Conservation (phyloP, 30 jellyfish, hydroid and myxozoan species). For the Aurelia sp. region DNA sequence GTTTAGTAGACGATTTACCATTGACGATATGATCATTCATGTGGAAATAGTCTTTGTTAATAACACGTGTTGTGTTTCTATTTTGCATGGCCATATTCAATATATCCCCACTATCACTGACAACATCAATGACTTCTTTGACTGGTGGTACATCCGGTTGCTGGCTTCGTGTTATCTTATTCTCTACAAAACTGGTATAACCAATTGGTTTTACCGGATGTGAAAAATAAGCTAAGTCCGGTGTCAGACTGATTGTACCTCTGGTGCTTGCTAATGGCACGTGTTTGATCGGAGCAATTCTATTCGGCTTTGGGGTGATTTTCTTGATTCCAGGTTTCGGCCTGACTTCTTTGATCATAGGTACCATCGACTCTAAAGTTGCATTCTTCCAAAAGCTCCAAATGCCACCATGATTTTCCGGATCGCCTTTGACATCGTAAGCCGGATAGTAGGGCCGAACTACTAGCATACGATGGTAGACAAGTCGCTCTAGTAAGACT, state of each 20-base stretch:
- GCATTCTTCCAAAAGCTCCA: conserved; percentile 92
- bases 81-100: conserved; percentile 66
- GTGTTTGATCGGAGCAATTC: neutral
- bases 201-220: conserved; percentile 4
- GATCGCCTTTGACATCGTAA: conserved; percentile 82
- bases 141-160: conserved; percentile 34
- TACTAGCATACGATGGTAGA: conserved; percentile 63
- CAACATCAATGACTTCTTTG: conserved; percentile 81
- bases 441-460: conserved; percentile 91
- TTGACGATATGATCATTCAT: conserved; percentile 66
- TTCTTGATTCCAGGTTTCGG: neutral
- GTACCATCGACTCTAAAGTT: conserved; percentile 48
- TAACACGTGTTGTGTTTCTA: conserved; percentile 74
- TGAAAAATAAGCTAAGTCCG: conserved; percentile 10
- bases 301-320: neutral
- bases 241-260: conserved; percentile 58
- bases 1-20: conserved; percentile 62
- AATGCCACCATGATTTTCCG: conserved; percentile 90
- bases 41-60: conserved; percentile 52
- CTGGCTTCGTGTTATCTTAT: conserved; percentile 36
- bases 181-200: conserved; percentile 6
- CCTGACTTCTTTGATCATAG: conserved; percentile 42
- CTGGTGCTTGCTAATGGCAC: conserved; percentile 17
- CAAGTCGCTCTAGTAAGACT: conserved; percentile 87
- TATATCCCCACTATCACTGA: conserved; percentile 70